Percentiles rank a stretch among this genome's conserved stretches.
Conservation (phyloP, 2,113 vertebrate genomes). For the Mus pahari region DNA sequence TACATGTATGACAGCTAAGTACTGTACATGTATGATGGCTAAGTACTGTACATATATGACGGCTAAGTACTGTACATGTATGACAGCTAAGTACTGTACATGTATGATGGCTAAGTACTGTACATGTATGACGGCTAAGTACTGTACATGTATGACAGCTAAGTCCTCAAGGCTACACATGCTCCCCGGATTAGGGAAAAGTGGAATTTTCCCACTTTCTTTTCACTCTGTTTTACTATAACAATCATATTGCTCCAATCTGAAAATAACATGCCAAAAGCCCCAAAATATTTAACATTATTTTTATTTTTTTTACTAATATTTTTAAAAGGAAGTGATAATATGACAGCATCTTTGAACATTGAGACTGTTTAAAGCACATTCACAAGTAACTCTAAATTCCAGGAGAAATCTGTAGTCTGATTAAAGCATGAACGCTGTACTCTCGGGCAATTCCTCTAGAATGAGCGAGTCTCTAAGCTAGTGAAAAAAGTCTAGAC, state of each 20-base stretch:
- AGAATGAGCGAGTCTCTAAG: slow-evolving; percentile 16
- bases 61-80: too few species aligned
- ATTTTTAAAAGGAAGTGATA: neutral
- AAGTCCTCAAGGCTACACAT: neutral
- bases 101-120: too few species aligned
- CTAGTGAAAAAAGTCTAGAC: neutral
- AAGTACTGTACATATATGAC: too few species aligned
- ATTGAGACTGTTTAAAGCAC: neutral
- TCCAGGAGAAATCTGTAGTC: slow-evolving; percentile 43
- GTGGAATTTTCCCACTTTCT: slow-evolving; percentile 17
- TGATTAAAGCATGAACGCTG: neutral
- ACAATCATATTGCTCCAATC: neutral
- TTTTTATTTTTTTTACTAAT: neutral
- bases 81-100: too few species aligned
- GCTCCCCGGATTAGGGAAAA: neutral
- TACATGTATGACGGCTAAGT: too few species aligned
- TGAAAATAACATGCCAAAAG: slow-evolving; percentile 45
- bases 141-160: neutral
- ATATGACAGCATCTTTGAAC: slow-evolving; percentile 29
- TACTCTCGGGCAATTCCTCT: neutral
- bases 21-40: too few species aligned
- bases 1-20: neutral
- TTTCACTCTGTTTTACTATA: slow-evolving; percentile 37
- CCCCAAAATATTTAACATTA: neutral
- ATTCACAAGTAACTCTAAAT: neutral